A percentile compares a stretch with the other conserved stretches of the same genome.
phyloP scores from a whole-genome alignment of 2,888 invertebrate genomes.

The Euplexia lucipara region DNA sequence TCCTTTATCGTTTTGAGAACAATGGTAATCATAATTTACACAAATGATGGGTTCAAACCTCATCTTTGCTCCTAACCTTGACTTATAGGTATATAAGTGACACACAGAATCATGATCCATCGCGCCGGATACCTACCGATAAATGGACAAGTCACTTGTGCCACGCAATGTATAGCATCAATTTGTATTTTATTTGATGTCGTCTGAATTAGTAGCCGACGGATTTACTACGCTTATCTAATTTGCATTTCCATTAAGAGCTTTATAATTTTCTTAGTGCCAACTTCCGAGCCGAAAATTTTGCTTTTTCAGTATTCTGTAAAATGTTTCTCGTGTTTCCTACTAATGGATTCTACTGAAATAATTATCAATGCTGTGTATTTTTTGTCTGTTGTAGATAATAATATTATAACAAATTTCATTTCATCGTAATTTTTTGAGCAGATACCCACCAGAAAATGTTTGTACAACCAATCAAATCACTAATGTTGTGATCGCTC shows the following conservation, averaged over 20 bases:
- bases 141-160: slow-evolving; percentile 1
- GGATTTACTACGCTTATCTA: slow-evolving; percentile 65
- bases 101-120: slow-evolving; percentile 8
- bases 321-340: slow-evolving; percentile 20
- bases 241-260: slow-evolving; percentile 72
- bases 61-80: too few species aligned
- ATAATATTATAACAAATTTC: neutral
- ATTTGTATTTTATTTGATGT: slow-evolving; percentile 31
- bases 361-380: neutral
- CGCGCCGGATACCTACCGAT: neutral
- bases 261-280: slow-evolving; percentile 62
- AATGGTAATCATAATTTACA: too few species aligned
- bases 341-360: slow-evolving; percentile 24
- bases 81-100: too few species aligned
- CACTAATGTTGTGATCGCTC: too few species aligned
- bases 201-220: slow-evolving; percentile 40
- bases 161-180: slow-evolving; percentile 24
- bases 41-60: too few species aligned
- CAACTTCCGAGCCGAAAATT: slow-evolving; percentile 21
- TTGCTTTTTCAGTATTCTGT: slow-evolving; percentile 22
- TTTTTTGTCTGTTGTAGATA: neutral
- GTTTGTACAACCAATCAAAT: too few species aligned
- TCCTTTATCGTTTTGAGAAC: too few species aligned
- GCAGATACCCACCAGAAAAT: too few species aligned
- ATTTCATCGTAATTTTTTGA: too few species aligned